A percentile compares a stretch with the other conserved stretches of the same genome.
Evolutionary conservation across 2,888 invertebrate species (phyloP).

Genomic region (Acleris holmiana): DNA sequence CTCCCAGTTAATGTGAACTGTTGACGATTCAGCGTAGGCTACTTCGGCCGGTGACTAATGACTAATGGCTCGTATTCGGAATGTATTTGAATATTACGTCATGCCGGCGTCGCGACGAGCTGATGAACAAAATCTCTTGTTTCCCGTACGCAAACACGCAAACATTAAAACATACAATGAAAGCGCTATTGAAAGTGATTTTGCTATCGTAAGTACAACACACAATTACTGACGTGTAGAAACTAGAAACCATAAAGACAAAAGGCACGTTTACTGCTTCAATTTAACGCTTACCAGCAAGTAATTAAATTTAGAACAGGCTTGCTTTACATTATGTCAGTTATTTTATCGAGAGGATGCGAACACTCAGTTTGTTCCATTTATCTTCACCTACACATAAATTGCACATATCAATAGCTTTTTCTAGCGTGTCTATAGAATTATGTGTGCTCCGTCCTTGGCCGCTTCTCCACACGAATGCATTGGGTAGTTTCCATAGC

Average conservation of each 20-base stretch:
- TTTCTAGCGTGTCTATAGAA: conserved; percentile 10
- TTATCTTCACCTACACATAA: conserved; percentile 10
- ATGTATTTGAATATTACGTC: conserved; percentile 23
- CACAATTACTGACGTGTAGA: too few species aligned
- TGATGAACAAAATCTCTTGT: conserved; percentile 29
- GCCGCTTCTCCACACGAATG: conserved; percentile 13
- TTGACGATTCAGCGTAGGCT: conserved; percentile 22
- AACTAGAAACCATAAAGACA: too few species aligned
- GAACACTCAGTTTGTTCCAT: background rate
- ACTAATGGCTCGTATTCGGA: conserved; percentile 22
- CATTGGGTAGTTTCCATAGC: conserved; percentile 26
- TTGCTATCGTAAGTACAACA: background rate
- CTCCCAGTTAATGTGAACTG: conserved; percentile 17
- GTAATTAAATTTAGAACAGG: conserved; percentile 2
- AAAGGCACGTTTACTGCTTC: background rate
- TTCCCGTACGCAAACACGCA: conserved; percentile 11
- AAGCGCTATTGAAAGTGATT: too few species aligned
- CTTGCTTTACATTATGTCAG: background rate
- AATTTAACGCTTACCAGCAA: background rate
- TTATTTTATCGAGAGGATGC: conserved; percentile 1
- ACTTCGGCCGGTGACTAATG: conserved; percentile 17
- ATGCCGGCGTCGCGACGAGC: conserved; percentile 15
- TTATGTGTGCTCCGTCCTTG: conserved; percentile 22
- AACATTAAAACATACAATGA: conserved; percentile 10
- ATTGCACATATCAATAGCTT: conserved; percentile 16